Percentiles rank a stretch among this genome's conserved stretches.
phyloP scores from a whole-genome alignment of 1,140 invertebrate species.

The Diabrotica virgifera region DNA sequence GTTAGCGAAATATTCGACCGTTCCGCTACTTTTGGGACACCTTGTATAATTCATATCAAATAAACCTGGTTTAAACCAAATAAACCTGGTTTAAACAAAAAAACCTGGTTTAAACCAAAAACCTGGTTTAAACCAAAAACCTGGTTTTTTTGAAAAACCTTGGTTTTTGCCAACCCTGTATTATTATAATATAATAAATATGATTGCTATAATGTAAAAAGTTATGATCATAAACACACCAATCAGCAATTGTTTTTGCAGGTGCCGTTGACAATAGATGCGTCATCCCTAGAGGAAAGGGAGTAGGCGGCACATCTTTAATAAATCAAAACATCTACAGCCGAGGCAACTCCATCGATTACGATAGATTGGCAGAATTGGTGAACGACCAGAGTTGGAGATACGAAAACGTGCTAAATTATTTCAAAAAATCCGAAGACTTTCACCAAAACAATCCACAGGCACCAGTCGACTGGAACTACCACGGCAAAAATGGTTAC shows the following conservation, averaged over 20 bases:
- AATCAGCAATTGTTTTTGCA: conserved; percentile 24
- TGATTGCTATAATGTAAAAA: no score
- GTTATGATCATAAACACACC: no score
- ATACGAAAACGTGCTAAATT: conserved; percentile 73
- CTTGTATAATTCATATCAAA: no score
- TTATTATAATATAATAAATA: no score
- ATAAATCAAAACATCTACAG: conserved; percentile 88
- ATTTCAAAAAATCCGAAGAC: conserved; percentile 72
- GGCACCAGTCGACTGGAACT: conserved; percentile 49
- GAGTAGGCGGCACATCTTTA: conserved; percentile 71
- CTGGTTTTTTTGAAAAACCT: no score
- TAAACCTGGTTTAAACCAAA: no score
- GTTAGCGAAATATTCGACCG: no score
- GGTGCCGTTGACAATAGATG: conserved; percentile 55
- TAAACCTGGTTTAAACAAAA: no score
- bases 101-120: no score
- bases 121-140: no score
- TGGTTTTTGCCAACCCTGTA: no score
- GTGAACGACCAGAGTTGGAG: conserved; percentile 75
- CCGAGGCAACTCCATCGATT: conserved; percentile 66
- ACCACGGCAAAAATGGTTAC: conserved; percentile 54
- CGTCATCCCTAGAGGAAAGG: conserved; percentile 60
- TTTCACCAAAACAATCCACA: conserved; percentile 58
- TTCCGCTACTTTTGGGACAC: no score
- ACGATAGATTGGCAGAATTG: conserved; percentile 62